A percentile compares a stretch with the other conserved stretches of the same genome.
Conservation (phyloP, 2,797 vertebrate genomes). For the Gallinago stenura region DNA sequence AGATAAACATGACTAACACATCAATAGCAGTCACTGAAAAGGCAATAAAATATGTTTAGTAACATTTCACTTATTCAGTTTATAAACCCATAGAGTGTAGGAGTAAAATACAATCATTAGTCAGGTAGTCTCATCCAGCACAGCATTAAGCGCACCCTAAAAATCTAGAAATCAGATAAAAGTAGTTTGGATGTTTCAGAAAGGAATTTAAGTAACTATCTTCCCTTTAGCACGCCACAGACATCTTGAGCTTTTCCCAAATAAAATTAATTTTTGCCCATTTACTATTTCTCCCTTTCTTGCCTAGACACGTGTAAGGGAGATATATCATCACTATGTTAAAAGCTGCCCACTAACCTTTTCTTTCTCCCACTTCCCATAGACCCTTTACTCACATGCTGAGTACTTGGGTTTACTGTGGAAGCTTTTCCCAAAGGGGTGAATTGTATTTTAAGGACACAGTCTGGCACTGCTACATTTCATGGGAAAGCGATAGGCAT, state of each 20-base stretch:
- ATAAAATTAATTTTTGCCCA: neutral
- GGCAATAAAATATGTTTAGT: neutral
- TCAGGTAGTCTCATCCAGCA: neutral
- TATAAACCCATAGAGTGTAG: neutral
- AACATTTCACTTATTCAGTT: neutral
- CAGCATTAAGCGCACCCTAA: neutral
- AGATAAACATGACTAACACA: neutral
- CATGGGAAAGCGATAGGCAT: neutral
- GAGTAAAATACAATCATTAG: neutral
- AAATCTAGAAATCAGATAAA: neutral
- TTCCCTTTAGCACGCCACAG: neutral
- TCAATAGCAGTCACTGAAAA: neutral
- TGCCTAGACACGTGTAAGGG: neutral
- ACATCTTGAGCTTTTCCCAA: neutral
- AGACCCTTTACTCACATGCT: neutral
- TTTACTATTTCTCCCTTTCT: neutral
- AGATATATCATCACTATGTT: neutral
- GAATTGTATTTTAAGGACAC: neutral
- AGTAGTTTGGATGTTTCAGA: neutral
- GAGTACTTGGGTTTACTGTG: neutral
- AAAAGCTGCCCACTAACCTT: neutral
- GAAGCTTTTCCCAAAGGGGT: neutral
- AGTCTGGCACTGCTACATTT: neutral
- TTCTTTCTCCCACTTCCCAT: neutral
- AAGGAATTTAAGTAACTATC: neutral